Conservation (phyloP, 2,113 vertebrate genomes). For the Epinephelus cyanopodus region DNA sequence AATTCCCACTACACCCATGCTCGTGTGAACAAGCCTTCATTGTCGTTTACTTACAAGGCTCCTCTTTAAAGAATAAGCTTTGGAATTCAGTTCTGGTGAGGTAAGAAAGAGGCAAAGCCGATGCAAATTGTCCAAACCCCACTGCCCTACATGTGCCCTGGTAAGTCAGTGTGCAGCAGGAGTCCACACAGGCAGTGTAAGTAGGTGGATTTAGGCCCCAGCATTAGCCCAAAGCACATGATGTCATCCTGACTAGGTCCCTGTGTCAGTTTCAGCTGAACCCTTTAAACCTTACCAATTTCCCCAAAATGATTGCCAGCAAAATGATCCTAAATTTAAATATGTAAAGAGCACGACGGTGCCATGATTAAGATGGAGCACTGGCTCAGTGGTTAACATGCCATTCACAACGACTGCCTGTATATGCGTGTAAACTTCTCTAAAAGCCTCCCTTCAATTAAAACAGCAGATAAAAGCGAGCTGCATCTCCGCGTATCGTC, state of each 20-base stretch:
- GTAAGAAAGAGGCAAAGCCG: slow-evolving; percentile 28
- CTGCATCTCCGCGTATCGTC: slow-evolving; percentile 64
- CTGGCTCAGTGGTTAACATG: background rate
- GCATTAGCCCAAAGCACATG: slow-evolving; percentile 75
- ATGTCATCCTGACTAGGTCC: slow-evolving; percentile 69
- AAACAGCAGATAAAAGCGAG: slow-evolving; percentile 54
- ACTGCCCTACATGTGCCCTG: slow-evolving; percentile 76
- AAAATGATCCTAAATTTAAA: background rate
- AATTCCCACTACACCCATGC: slow-evolving; percentile 55
- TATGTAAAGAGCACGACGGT: background rate
- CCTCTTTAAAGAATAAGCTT: slow-evolving; percentile 7
- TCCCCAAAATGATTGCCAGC: background rate
- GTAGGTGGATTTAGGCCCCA: slow-evolving; percentile 78
- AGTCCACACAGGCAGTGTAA: slow-evolving; percentile 64
- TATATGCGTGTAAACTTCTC: background rate
- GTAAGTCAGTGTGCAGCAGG: slow-evolving; percentile 65
- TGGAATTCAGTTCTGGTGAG: slow-evolving; percentile 13
- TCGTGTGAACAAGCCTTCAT: slow-evolving; percentile 45
- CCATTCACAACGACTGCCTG: background rate
- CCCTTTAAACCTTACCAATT: background rate
- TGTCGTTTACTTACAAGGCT: slow-evolving; percentile 33
- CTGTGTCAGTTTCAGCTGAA: slow-evolving; percentile 48
- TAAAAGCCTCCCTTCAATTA: slow-evolving; percentile 23
- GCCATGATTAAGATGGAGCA: background rate
- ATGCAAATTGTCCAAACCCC: slow-evolving; percentile 70